Evolutionary conservation across 2,888 invertebrate species (phyloP), one percentile per base, ranked within the genome.

Genomic region (Cephus pulcher): DNA sequence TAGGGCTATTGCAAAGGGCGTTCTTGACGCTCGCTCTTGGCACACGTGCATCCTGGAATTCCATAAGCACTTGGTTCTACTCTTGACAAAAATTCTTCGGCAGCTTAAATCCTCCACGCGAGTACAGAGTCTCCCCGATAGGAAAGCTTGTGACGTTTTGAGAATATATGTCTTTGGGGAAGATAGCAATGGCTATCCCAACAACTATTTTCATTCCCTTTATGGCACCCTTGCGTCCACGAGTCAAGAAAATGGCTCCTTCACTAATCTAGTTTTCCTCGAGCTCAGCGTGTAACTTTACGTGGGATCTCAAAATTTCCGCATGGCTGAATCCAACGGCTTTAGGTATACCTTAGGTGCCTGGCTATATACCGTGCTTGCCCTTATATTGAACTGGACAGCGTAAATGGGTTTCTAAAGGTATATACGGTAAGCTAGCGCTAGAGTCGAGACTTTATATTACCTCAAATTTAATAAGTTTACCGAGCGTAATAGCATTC

Each of bases 201-300:
- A 23, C 56, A 56, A 56, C 56, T 56, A 56, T 56, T 71, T 71
- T 71, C 32, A 71, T 71, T 71, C 71, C 71, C 32, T 71, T 71
- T 33, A 71, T 32, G 15, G 56, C 56, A 23, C 2, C 23, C 56
- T 23, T 2, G 56, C 56, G 23, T 23, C 6, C 2, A 56, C 56
- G 56, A 56, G 23, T 56, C 9, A 56, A 56, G 56, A 56, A 56
- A 56, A 56, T 56, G 56, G 56, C 23, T 56, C 23, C 56, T 23
- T 56, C 56, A 9, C 56, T 56, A 56, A 56, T 56, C 56, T 23
- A 56, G 23, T 56, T 56, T 56, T 56, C 56, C 56, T 56, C 56
- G 56, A 23, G 23, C 56, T 56, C 56, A 56, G 9, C 1, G 6
- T 23, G 56, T 9, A 56, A 56, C 56, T 56, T 56, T 56, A 56